These are phyloP conservation scores for Crocidura indochinensis DNA, from an alignment of 2,797 vertebrate genomes.

Conservation along the genomic window DNA sequence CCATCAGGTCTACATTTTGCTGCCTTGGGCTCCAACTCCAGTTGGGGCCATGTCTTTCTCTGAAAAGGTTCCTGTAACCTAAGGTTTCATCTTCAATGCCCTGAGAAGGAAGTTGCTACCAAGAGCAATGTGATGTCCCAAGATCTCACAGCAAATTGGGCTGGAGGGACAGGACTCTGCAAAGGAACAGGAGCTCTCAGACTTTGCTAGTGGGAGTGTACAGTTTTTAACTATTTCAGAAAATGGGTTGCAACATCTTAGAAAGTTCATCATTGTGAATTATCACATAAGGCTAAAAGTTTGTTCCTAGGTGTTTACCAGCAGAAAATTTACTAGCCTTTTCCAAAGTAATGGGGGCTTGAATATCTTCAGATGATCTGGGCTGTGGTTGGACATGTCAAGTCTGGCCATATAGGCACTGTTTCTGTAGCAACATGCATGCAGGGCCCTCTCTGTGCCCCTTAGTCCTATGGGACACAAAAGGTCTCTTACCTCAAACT, in stretches of 20 bases:
- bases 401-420: background rate
- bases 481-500: background rate
- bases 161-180: background rate
- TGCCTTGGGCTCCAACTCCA: background rate
- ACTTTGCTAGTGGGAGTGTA: background rate
- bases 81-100: background rate
- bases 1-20: no score
- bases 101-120: constrained; percentile 19
- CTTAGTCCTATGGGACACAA: background rate
- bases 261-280: background rate
- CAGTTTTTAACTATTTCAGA: background rate
- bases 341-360: no score
- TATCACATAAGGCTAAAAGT: background rate
- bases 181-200: background rate
- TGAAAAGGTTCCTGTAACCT: background rate
- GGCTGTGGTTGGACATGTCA: background rate
- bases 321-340: no score
- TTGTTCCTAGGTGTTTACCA: background rate
- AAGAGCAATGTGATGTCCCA: background rate
- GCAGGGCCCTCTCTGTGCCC: background rate
- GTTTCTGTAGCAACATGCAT: background rate
- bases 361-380: background rate
- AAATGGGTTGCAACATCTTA: constrained; percentile 17
- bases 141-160: background rate
- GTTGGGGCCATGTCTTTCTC: background rate